Evolutionary conservation across 2,888 invertebrate species (phyloP), one percentile per base, ranked within the genome.

Genomic region (Erpobdella octoculata): DNA sequence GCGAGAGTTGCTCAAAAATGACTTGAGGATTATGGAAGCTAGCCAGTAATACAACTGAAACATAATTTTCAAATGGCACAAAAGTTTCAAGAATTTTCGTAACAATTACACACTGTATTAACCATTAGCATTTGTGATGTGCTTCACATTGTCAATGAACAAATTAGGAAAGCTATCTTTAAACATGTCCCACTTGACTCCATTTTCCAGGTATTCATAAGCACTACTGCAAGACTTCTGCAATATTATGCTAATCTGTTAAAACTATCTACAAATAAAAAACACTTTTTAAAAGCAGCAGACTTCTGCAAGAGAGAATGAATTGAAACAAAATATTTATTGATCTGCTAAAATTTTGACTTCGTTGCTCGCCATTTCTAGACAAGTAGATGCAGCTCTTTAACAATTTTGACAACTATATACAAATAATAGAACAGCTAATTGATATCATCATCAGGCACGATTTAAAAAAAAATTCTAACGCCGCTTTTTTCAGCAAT

Each of bases 61-160:
- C 64, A 46, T 41, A 38, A 67, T 15, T 36, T 37, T 65, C 5
- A 59, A 62, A 48, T 59, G n/a, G 41, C 62, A 31, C 1, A 8
- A 28, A 15, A 62, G 8, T 62, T 12, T 5, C 31, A 33, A 62
- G 25, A n/a, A 31, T 31, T 18, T n/a, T 62, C 28, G 69, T 21
- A 53, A n/a, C 28, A n/a, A 48, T 21, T 12, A 41, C 33, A 1
- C 15, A 53, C 1, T 9, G 5, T 38, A 25, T 71, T 33, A 5
- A 82, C 83, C 82, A 79, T 84, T 83, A 78, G 81, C 82, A 36
- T 83, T 82, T 48, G 81, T 81, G 79, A 84, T 80, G 4, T 78
- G 76, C 71, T 81, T 80, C 1, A 83, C 83, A 76, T 83, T 79
- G 67, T 80, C 78, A 70, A 84, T 83, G 73, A 83, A 84, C 0